These are phyloP conservation scores for Dromiciops gliroides DNA, from an alignment of 2,113 vertebrate species.

Conservation along the genomic window DNA sequence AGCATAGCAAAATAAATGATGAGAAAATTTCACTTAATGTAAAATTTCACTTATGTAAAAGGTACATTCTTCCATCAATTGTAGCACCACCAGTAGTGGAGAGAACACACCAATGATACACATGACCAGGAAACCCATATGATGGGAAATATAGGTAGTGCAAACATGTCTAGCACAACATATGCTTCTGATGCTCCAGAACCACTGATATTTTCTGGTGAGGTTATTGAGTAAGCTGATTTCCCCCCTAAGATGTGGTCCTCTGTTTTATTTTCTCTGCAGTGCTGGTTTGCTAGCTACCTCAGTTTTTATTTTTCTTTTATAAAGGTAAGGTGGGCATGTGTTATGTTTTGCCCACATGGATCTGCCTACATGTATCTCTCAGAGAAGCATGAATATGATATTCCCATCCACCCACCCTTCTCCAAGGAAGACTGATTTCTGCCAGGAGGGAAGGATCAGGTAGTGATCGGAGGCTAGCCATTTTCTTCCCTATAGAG, in stretches of 20 bases:
- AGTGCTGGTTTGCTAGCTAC: background rate
- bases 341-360: background rate
- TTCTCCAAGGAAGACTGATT: background rate
- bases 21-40: background rate
- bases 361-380: background rate
- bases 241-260: background rate
- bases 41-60: too few relatives aligned
- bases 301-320: background rate
- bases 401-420: background rate
- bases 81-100: background rate
- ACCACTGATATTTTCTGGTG: background rate
- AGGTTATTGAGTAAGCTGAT: background rate
- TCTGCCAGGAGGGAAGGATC: background rate
- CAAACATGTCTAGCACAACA: background rate
- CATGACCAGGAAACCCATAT: background rate
- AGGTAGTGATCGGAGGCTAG: background rate
- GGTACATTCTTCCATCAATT: background rate
- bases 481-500: background rate
- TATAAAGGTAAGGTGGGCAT: background rate
- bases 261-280: background rate
- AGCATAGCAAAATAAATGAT: background rate
- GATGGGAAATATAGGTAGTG: background rate
- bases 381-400: background rate
- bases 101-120: background rate
- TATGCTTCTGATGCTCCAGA: background rate